These are phyloP conservation scores for Brachystomella parvula DNA, from an alignment of 1,140 invertebrate species.

Conservation along the genomic window DNA sequence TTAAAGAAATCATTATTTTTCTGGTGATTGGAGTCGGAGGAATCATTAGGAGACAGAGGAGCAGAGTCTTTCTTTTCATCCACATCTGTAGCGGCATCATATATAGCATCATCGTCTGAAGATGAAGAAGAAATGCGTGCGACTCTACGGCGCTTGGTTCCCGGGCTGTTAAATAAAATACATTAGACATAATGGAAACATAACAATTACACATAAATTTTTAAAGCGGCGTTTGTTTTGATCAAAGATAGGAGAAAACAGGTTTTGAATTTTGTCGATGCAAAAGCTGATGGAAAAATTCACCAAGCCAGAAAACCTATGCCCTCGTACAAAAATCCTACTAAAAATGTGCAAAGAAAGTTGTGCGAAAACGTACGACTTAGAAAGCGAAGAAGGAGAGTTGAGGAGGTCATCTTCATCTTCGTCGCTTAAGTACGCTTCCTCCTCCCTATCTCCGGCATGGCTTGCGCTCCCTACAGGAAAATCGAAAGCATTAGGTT, in stretches of 20 bases:
- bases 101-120: conserved; percentile 19
- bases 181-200: not conserved
- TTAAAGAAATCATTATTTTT: conserved; percentile 30
- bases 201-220: not conserved
- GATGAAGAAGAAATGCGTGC: not conserved
- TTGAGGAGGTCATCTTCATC: not conserved
- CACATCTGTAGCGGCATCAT: conserved; percentile 36
- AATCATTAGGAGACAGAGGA: conserved; percentile 30
- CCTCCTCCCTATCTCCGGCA: conserved; percentile 7
- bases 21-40: conserved; percentile 17
- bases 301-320: no score
- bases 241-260: not conserved
- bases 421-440: conserved; percentile 4
- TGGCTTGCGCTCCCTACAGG: not conserved
- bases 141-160: not conserved
- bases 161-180: not conserved
- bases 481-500: not conserved
- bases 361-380: not conserved
- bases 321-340: no score
- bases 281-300: no score
- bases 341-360: not conserved
- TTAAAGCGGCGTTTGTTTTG: not conserved
- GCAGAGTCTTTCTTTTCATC: conserved; percentile 30
- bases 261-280: not conserved
- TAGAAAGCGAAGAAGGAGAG: not conserved